Evolutionary conservation across 2,888 invertebrate species (phyloP), one percentile per base, ranked within the genome.

Genomic region (Isotomurus palustris): DNA sequence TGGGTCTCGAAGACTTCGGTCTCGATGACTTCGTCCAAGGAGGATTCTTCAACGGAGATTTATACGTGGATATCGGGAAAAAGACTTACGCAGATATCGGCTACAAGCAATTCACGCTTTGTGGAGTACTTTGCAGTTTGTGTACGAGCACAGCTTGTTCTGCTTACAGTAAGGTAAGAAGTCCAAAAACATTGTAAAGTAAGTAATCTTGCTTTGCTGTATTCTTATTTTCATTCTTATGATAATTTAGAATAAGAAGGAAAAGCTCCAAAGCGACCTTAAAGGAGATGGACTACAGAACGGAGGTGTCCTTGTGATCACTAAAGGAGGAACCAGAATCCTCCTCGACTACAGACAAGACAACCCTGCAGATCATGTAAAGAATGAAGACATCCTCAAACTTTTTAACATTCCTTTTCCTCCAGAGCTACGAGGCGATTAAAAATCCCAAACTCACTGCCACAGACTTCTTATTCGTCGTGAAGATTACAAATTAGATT

Each of bases 281-380:
- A 80, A 80, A 68, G 84, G 84, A 0, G 83, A 84, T 73, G 82
- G 81, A 71, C 78, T 79, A 58, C 84, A 84, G 72, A 82, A 80
- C 21, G 84, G 84, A 2, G 84, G 84, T 6, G 79, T 81, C 3
- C 60, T 84, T 43, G 74, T 84, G 43, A 79, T 84, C 14, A 77
- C 75, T 52, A 77, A 77, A 69, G 82, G 81, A 44, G 84, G 84
- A 43, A 78, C 79, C 19, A 62, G 73, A 60, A 67, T 82, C 21
- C 73, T 82, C 17, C 75, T 77, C 48, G 78, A 79, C 68, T 84
- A 81, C 73, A 75, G 76, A 1, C 84, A 84, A 71, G 78, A 79
- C 21, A 81, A 81, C 14, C 82, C 83, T 0, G 81, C 80, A 0
- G 83, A 84, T 51, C 82, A 83, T 75, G 76, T 82, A 63, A 73